Conservation (phyloP, 1,140 invertebrate genomes). For the Drosophila sproati region DNA sequence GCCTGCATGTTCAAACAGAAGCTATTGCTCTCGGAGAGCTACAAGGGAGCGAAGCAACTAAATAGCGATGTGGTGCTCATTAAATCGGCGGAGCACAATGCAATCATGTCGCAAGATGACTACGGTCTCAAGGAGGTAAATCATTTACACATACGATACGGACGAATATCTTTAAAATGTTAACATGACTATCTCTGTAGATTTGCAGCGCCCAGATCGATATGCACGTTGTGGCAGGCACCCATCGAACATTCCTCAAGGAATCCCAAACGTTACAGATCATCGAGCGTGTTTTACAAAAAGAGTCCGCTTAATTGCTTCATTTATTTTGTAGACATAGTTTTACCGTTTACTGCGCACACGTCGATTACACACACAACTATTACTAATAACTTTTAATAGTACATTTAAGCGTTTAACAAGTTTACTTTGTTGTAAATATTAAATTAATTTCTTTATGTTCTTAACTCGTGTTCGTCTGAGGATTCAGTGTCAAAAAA, state of each 20-base stretch:
- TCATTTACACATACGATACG: not conserved
- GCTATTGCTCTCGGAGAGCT: constrained; percentile 89
- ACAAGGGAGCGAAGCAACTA: constrained; percentile 89
- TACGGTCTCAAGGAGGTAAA: constrained; percentile 91
- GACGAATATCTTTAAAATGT: not conserved
- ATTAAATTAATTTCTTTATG: constrained; percentile 2
- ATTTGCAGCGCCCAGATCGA: constrained; percentile 88
- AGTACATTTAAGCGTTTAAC: constrained; percentile 2
- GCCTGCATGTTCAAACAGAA: constrained; percentile 91
- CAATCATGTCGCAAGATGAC: constrained; percentile 88
- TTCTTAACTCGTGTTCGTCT: not conserved
- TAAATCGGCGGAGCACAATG: constrained; percentile 92
- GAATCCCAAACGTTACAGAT: constrained; percentile 87
- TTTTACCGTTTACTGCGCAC: constrained; percentile 12
- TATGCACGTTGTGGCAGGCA: constrained; percentile 90
- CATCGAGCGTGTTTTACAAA: constrained; percentile 77
- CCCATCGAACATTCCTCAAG: constrained; percentile 92
- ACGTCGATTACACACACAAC: constrained; percentile 5
- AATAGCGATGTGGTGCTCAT: constrained; percentile 90
- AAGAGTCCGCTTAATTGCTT: constrained; percentile 43
- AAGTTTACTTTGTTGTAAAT: constrained; percentile 16
- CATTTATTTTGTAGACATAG: constrained; percentile 28
- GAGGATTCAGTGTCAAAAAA: not conserved
- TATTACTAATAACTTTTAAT: constrained; percentile 17
- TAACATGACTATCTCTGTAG: constrained; percentile 75